A percentile compares a stretch with the other conserved stretches of the same genome.
Conservation (phyloP, 1,140 invertebrate species). For the Trichonephila clavipes region DNA sequence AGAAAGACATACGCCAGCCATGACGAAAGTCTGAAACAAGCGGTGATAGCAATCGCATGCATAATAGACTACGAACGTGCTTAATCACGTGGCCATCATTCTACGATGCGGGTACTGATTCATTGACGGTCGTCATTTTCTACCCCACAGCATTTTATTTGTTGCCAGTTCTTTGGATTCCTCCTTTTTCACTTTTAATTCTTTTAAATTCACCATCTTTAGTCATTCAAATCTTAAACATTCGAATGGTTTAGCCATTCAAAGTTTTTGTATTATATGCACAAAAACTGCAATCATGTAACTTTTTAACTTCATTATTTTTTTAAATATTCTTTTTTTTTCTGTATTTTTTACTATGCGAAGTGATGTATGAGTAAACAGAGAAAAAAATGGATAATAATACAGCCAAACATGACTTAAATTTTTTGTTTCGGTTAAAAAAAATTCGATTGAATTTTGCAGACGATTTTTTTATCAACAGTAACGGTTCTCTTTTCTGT, state of each 20-base stretch:
- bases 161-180: slow-evolving; percentile 7
- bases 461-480: background rate
- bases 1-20: background rate
- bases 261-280: background rate
- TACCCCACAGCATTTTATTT: slow-evolving; percentile 31
- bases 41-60: slow-evolving; percentile 29
- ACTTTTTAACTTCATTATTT: too few relatives aligned
- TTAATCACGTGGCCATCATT: slow-evolving; percentile 32
- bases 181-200: background rate
- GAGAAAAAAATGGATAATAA: background rate
- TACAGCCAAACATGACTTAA: too few relatives aligned
- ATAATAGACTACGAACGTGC: slow-evolving; percentile 44
- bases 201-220: background rate
- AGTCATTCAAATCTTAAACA: background rate
- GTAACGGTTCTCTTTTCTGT: background rate
- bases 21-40: background rate
- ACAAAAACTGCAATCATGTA: background rate
- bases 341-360: too few relatives aligned
- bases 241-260: background rate
- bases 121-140: slow-evolving; percentile 7
- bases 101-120: slow-evolving; percentile 49
- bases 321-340: too few relatives aligned
- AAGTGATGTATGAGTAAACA: background rate
- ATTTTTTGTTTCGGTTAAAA: background rate
- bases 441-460: background rate